Evolutionary conservation across 2,113 vertebrate species (phyloP).

Genomic region (Ibidorhyncha struthersii): DNA sequence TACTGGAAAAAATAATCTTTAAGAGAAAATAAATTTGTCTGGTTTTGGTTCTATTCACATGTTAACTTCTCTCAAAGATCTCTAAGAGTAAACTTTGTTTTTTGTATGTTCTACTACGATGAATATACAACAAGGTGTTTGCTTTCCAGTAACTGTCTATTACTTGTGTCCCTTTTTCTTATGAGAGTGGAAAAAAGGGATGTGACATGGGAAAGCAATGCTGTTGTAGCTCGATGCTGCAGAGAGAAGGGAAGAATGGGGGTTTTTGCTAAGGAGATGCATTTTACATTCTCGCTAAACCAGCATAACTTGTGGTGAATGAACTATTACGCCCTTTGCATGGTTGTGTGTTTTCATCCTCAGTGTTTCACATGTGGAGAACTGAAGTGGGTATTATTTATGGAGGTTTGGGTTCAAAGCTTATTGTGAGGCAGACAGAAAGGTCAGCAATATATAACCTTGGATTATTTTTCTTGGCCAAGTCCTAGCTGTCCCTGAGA

Average conservation of each 20-base stretch:
- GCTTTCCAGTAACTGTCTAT: neutral
- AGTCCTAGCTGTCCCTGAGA: neutral
- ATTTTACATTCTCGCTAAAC: neutral
- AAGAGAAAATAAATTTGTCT: neutral
- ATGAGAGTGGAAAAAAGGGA: neutral
- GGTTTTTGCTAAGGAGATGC: neutral
- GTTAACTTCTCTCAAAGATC: neutral
- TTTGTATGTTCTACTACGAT: neutral
- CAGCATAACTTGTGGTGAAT: neutral
- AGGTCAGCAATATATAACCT: neutral
- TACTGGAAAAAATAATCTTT: neutral
- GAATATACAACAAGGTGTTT: neutral
- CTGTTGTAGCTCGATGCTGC: neutral
- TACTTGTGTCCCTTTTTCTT: neutral
- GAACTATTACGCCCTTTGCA: neutral
- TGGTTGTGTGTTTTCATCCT: neutral
- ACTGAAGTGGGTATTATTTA: neutral
- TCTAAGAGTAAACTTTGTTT: neutral
- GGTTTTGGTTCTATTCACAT: neutral
- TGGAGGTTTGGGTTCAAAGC: neutral
- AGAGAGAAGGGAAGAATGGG: neutral
- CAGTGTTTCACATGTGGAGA: neutral
- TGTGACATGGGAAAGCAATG: neutral
- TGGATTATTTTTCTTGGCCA: constrained; percentile 3
- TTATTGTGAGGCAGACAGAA: neutral